Evolutionary conservation across 2,113 vertebrate genomes (phyloP).

Genomic region (Thermophis baileyi): DNA sequence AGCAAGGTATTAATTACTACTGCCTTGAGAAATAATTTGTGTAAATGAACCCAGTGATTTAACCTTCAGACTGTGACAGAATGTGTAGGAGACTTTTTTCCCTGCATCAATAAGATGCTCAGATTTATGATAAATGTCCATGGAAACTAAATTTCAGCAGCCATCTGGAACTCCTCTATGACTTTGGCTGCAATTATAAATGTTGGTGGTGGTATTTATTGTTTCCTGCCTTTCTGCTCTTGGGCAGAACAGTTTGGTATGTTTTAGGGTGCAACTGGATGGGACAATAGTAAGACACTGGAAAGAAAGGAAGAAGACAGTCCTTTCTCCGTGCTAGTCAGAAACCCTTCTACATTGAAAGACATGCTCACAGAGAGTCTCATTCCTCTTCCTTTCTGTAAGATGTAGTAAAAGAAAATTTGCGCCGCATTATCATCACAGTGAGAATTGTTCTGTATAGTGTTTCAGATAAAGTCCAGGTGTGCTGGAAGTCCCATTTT

Average conservation of each 20-base stretch:
- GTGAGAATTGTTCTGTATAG: background rate
- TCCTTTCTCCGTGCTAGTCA: background rate
- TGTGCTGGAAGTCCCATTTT: background rate
- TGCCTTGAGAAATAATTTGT: slow-evolving; percentile 50
- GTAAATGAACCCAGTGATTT: slow-evolving; percentile 41
- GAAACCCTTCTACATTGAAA: background rate
- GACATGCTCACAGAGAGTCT: background rate
- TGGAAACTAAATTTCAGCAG: background rate
- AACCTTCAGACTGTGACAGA: background rate
- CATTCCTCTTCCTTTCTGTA: background rate
- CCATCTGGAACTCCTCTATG: background rate
- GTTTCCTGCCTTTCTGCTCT: background rate
- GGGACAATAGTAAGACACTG: background rate
- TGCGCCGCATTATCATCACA: background rate
- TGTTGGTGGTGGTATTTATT: background rate
- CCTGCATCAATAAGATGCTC: background rate
- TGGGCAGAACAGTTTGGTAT: background rate
- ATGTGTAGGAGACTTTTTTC: background rate
- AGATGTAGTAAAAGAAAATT: background rate
- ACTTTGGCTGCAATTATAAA: background rate
- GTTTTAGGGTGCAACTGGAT: background rate
- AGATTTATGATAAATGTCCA: background rate
- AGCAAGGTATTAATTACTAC: slow-evolving; percentile 21
- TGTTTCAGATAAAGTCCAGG: background rate
- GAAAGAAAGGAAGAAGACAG: background rate